Evolutionary conservation across 1,140 invertebrate species (phyloP).

Genomic region (Drosophila serrata): DNA sequence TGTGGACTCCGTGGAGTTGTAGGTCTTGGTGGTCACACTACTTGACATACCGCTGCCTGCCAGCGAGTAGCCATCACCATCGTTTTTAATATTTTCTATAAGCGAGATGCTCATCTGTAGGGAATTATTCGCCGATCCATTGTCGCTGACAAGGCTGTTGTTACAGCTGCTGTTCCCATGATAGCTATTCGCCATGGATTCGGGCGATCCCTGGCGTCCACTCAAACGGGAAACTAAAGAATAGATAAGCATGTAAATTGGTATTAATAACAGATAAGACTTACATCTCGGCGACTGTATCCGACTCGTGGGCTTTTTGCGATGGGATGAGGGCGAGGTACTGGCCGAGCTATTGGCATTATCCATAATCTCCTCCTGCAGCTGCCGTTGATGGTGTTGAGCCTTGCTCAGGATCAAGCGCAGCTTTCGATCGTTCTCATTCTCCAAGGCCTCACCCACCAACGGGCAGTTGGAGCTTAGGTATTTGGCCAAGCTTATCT

Average conservation of each 20-base stretch:
- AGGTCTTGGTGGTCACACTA: conserved; percentile 77
- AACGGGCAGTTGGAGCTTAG: conserved; percentile 91
- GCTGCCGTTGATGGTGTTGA: conserved; percentile 94
- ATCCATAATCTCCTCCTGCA: conserved; percentile 88
- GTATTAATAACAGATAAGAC: background rate
- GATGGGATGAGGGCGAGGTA: conserved; percentile 80
- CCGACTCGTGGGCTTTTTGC: conserved; percentile 79
- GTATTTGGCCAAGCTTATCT: conserved; percentile 93
- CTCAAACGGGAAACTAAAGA: conserved; percentile 85
- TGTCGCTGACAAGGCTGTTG: conserved; percentile 63
- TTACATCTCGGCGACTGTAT: conserved; percentile 84
- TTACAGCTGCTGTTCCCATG: conserved; percentile 86
- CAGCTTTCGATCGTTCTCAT: conserved; percentile 94
- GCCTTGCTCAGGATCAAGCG: conserved; percentile 94
- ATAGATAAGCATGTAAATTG: conserved; percentile 4
- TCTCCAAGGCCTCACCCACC: conserved; percentile 91
- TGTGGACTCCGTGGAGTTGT: conserved; percentile 82
- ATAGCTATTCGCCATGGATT: conserved; percentile 90
- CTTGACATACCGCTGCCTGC: conserved; percentile 84
- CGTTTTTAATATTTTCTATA: conserved; percentile 85
- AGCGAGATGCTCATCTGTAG: conserved; percentile 86
- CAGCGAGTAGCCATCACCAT: conserved; percentile 85
- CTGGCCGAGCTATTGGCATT: conserved; percentile 77
- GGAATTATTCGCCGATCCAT: conserved; percentile 84
- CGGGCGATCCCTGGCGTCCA: conserved; percentile 88